Conservation (phyloP, 2,113 vertebrate genomes). For the Numida meleagris region DNA sequence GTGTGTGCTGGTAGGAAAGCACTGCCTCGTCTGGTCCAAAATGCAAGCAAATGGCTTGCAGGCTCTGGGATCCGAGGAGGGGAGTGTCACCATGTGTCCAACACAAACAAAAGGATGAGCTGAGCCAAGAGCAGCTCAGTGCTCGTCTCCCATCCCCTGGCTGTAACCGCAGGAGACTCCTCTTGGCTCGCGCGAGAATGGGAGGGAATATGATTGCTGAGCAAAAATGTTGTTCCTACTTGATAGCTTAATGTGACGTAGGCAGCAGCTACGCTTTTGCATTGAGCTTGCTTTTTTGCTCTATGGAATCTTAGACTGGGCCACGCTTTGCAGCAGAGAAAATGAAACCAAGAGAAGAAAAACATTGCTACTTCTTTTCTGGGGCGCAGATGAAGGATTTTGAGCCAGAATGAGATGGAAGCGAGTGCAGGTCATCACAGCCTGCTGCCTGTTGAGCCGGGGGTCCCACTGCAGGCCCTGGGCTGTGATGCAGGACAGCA, state of each 20-base stretch:
- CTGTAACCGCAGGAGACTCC: slow-evolving; percentile 42
- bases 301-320: background rate
- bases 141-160: slow-evolving; percentile 33
- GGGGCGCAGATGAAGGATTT: background rate
- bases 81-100: slow-evolving; percentile 54
- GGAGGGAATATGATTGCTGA: background rate
- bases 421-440: background rate
- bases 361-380: background rate
- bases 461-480: background rate
- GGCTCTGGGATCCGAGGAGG: slow-evolving; percentile 35
- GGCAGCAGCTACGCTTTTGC: background rate
- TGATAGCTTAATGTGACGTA: background rate
- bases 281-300: background rate
- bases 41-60: slow-evolving; percentile 27
- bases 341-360: background rate
- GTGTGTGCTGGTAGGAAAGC: background rate
- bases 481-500: rapidly evolving
- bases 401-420: background rate
- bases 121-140: slow-evolving; percentile 47
- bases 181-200: slow-evolving; percentile 34
- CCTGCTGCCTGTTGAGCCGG: background rate
- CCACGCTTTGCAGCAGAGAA: background rate
- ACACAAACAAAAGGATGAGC: slow-evolving; percentile 20
- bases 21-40: background rate
- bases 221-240: slow-evolving; percentile 20